phyloP scores from a whole-genome alignment of 2,888 invertebrate species.

The Allygus modestus region DNA sequence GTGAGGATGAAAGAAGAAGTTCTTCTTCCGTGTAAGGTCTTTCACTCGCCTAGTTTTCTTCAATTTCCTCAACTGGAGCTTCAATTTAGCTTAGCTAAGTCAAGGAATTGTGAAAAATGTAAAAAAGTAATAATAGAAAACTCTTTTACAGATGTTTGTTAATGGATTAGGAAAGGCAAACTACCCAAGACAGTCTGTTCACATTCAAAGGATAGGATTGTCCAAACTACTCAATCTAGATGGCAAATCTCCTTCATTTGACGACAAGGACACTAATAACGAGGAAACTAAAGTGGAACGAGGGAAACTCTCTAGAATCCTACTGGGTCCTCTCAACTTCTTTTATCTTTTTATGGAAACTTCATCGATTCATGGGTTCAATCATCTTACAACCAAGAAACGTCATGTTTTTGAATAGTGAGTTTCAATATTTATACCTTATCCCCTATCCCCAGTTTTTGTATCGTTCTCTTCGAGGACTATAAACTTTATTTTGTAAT shows the following conservation, averaged over 20 bases:
- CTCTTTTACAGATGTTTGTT: constrained; percentile 29
- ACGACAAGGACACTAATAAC: neutral
- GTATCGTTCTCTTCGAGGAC: neutral
- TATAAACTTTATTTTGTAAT: too few species aligned
- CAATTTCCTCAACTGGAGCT: too few species aligned
- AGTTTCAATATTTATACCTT: constrained; percentile 69
- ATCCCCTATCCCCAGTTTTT: neutral
- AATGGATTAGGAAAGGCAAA: constrained; percentile 17
- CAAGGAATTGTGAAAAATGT: neutral
- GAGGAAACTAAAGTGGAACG: neutral
- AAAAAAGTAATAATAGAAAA: neutral
- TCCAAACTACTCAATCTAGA: neutral
- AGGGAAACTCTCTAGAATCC: constrained; percentile 5
- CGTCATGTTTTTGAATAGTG: constrained; percentile 77
- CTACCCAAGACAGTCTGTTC: constrained; percentile 10
- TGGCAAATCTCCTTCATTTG: neutral
- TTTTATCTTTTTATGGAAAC: constrained; percentile 73
- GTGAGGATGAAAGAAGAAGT: too few species aligned
- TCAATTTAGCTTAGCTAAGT: too few species aligned
- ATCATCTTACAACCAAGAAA: constrained; percentile 75
- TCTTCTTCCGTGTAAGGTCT: too few species aligned
- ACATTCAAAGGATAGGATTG: constrained; percentile 16
- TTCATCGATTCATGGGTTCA: constrained; percentile 78
- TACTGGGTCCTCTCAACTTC: constrained; percentile 27
- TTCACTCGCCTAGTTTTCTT: too few species aligned